Evolutionary conservation across 2,888 invertebrate genomes (phyloP).

Genomic region (Anagyrus pseudococci): DNA sequence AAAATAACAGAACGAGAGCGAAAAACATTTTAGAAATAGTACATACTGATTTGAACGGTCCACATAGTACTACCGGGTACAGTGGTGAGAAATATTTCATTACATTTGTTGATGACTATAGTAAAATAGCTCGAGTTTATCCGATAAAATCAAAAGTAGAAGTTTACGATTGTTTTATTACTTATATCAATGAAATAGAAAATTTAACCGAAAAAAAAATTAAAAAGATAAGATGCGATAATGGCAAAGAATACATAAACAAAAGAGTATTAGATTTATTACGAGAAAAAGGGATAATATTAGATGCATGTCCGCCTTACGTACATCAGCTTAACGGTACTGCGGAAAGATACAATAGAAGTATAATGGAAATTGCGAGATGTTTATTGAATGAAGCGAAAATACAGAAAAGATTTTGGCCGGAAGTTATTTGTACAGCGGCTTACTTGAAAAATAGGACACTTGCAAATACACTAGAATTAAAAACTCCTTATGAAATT

Average conservation of each 20-base stretch:
- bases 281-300: too few species aligned
- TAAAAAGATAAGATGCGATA: constrained; percentile 16
- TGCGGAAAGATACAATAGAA: neutral
- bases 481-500: constrained; percentile 32
- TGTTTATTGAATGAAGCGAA: constrained; percentile 5
- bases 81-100: too few species aligned
- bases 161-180: constrained; percentile 13
- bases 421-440: constrained; percentile 21
- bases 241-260: constrained; percentile 13
- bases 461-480: constrained; percentile 28
- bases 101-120: too few species aligned
- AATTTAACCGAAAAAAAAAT: constrained; percentile 2
- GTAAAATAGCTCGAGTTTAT: too few species aligned
- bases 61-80: too few species aligned
- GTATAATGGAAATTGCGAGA: neutral
- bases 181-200: too few species aligned
- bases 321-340: neutral
- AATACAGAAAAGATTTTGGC: constrained; percentile 12
- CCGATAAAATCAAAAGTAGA: constrained; percentile 6
- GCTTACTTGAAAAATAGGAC: constrained; percentile 30
- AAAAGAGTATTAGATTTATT: neutral
- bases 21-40: constrained; percentile 6
- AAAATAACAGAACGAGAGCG: constrained; percentile 9
- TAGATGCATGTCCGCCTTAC: neutral
- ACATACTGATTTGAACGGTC: too few species aligned